phyloP scores from a whole-genome alignment of 2,888 invertebrate genomes.

The Cosmopolites sordidus region DNA sequence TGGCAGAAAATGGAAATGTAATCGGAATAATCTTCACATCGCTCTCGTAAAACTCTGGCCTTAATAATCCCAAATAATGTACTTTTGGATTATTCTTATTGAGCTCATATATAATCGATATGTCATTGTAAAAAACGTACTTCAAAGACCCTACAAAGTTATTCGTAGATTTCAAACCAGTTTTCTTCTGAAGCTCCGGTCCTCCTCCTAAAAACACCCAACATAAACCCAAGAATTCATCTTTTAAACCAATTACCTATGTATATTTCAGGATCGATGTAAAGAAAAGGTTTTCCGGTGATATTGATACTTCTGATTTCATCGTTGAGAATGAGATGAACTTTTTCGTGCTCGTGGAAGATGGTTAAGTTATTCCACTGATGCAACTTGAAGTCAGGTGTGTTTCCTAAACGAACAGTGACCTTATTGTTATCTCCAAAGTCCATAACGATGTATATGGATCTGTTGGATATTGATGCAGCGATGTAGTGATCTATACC shows the following conservation, averaged over 20 bases:
- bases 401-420: constrained; percentile 59
- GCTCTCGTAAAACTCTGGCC: constrained; percentile 78
- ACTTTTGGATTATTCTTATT: constrained; percentile 79
- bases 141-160: constrained; percentile 77
- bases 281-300: constrained; percentile 69
- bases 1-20: constrained; percentile 86
- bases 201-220: constrained; percentile 37
- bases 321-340: constrained; percentile 73
- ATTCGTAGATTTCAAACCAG: constrained; percentile 55
- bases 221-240: not conserved
- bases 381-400: constrained; percentile 61
- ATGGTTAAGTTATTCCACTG: constrained; percentile 90
- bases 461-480: constrained; percentile 76
- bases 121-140: constrained; percentile 90
- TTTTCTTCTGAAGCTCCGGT: constrained; percentile 77
- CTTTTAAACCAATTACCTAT: constrained; percentile 56
- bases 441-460: constrained; percentile 81
- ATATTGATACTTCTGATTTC: constrained; percentile 67
- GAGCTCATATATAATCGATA: constrained; percentile 84
- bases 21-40: constrained; percentile 85
- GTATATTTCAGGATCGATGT: constrained; percentile 91
- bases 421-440: constrained; percentile 77
- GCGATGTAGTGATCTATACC: constrained; percentile 82
- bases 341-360: constrained; percentile 68
- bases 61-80: constrained; percentile 56